Conservation (phyloP, 2,113 vertebrate species). For the Lota lota region DNA sequence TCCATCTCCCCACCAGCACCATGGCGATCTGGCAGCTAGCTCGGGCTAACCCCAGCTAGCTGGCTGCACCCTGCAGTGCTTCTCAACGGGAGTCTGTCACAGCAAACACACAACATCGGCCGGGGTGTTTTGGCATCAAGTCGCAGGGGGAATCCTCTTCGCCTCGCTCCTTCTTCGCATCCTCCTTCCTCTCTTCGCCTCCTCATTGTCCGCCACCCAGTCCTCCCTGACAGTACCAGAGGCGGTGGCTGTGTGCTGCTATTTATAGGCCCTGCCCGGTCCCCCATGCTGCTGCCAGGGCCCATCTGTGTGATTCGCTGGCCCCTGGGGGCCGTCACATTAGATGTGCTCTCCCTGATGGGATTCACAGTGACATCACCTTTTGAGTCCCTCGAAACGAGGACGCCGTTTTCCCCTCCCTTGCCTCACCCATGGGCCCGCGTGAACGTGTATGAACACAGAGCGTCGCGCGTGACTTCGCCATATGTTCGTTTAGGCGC, state of each 20-base stretch:
- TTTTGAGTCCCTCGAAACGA: constrained; percentile 61
- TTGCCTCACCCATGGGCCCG: background rate
- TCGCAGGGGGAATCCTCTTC: constrained; percentile 52
- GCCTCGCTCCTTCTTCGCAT: background rate
- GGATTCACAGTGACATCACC: constrained; percentile 63
- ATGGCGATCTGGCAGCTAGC: constrained; percentile 11
- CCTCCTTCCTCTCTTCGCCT: constrained; percentile 18
- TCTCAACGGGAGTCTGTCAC: constrained; percentile 30
- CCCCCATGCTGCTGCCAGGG: constrained; percentile 50
- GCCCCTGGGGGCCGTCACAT: constrained; percentile 51
- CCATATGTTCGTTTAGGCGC: constrained; percentile 44
- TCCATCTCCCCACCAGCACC: constrained; percentile 8
- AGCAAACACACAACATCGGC: constrained; percentile 46
- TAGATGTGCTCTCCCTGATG: constrained; percentile 52
- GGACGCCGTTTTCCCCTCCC: constrained; percentile 22
- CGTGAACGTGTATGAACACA: background rate
- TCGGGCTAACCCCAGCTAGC: constrained; percentile 22
- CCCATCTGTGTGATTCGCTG: constrained; percentile 54
- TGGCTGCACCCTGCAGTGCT: constrained; percentile 9
- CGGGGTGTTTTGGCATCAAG: constrained; percentile 49
- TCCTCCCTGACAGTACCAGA: constrained; percentile 51
- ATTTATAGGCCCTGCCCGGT: constrained; percentile 52
- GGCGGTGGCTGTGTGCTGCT: constrained; percentile 40
- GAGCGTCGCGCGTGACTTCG: constrained; percentile 10
- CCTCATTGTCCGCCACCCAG: constrained; percentile 47